Evolutionary conservation across 2,888 invertebrate species (phyloP).

Genomic region (Nomada ruficornis): DNA sequence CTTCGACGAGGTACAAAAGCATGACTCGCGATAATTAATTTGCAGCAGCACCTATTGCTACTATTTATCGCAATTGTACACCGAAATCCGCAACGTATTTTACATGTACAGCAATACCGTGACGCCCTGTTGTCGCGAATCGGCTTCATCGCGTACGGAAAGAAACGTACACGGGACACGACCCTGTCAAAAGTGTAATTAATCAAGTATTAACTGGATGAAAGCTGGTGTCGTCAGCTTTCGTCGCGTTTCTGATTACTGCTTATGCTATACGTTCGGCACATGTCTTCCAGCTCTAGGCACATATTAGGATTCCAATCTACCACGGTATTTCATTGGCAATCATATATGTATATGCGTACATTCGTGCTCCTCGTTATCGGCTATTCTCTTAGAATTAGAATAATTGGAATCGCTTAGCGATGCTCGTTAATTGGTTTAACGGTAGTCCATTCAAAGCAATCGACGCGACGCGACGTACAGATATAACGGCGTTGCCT

Average conservation of each 20-base stretch:
- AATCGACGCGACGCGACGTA: not conserved
- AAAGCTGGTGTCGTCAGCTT: not conserved
- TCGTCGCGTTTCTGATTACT: too few species aligned
- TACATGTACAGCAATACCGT: too few species aligned
- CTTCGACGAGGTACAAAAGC: not conserved
- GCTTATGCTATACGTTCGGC: too few species aligned
- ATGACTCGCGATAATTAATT: not conserved
- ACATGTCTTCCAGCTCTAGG: too few species aligned
- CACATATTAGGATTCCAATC: too few species aligned
- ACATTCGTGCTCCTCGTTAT: not conserved
- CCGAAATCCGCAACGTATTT: too few species aligned
- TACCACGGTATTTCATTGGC: not conserved
- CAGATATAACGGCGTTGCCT: too few species aligned
- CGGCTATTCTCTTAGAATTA: too few species aligned
- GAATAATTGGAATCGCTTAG: not conserved
- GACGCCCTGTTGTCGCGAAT: not conserved
- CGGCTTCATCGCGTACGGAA: not conserved
- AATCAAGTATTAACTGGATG: slow-evolving; percentile 7
- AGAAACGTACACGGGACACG: slow-evolving; percentile 16
- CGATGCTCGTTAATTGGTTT: slow-evolving; percentile 21
- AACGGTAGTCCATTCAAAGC: slow-evolving; percentile 12
- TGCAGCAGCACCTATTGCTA: not conserved
- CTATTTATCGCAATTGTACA: too few species aligned
- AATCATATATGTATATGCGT: not conserved
- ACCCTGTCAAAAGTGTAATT: slow-evolving; percentile 18